Conservation (phyloP, 2,888 invertebrate species). For the Acrobasis suavella region DNA sequence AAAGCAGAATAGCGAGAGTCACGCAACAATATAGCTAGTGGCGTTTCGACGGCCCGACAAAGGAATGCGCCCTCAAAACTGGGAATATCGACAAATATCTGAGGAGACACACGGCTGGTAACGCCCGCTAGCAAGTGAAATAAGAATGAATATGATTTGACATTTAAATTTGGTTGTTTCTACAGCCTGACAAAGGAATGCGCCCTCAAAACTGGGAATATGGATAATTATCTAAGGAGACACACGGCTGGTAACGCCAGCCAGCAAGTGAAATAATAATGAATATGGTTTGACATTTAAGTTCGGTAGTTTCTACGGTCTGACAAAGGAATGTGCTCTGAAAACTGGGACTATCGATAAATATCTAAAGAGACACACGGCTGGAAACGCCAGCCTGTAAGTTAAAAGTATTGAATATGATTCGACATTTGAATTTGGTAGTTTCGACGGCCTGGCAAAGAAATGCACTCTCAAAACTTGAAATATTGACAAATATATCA, state of each 20-base stretch:
- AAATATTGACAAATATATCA: too few relatives aligned
- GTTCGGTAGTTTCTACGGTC: constrained; percentile 26
- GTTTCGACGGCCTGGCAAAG: too few relatives aligned
- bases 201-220: constrained; percentile 52
- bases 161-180: too few relatives aligned
- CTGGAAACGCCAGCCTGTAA: background rate
- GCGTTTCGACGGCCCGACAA: constrained; percentile 56
- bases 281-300: too few relatives aligned
- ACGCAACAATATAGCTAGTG: constrained; percentile 56
- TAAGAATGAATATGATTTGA: background rate
- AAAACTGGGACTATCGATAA: constrained; percentile 56
- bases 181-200: constrained; percentile 52
- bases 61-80: constrained; percentile 51
- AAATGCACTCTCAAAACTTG: too few relatives aligned
- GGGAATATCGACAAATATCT: constrained; percentile 58
- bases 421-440: too few relatives aligned
- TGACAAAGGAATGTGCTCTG: constrained; percentile 56
- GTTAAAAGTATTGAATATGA: too few relatives aligned
- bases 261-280: constrained; percentile 5
- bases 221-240: constrained; percentile 54
- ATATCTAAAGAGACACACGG: constrained; percentile 48
- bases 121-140: constrained; percentile 3
- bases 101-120: constrained; percentile 37
- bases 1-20: constrained; percentile 50
- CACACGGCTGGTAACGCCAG: constrained; percentile 32